Conservation (phyloP, 2,888 invertebrate genomes). For the Steromphala cineraria region DNA sequence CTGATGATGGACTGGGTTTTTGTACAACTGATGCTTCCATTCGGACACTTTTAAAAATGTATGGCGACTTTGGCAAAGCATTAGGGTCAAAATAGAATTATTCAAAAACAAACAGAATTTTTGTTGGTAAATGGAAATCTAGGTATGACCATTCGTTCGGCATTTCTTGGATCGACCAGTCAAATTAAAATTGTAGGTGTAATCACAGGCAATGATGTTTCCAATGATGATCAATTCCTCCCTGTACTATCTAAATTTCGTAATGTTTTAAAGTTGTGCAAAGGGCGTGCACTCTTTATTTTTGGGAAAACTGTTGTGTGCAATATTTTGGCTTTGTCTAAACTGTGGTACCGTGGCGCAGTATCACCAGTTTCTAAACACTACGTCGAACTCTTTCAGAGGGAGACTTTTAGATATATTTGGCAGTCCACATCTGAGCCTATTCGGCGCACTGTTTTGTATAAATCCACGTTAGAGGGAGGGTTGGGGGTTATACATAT, state of each 20-base stretch:
- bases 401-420: not conserved
- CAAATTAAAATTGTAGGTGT: conserved; percentile 26
- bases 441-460: not conserved
- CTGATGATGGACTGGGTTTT: conserved; percentile 26
- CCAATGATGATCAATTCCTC: conserved; percentile 26
- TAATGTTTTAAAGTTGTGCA: conserved; percentile 25
- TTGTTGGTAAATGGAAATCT: conserved; percentile 20
- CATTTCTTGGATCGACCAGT: conserved; percentile 36
- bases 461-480: not conserved
- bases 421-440: conserved; percentile 6
- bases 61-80: not conserved
- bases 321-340: not conserved
- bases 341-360: conserved; percentile 9
- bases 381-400: not conserved
- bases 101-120: conserved; percentile 16
- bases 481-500: conserved; percentile 16
- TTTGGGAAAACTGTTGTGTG: conserved; percentile 25
- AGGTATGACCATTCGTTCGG: conserved; percentile 21
- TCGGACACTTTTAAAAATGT: not conserved
- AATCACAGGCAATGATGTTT: too few species aligned
- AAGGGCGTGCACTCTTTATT: conserved; percentile 23
- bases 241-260: conserved; percentile 30
- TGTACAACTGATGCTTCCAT: conserved; percentile 6
- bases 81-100: conserved; percentile 24
- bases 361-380: not conserved